A percentile compares a stretch with the other conserved stretches of the same genome.
Conservation (phyloP, 1,140 invertebrate species). For the Hypsibius dujardini region DNA sequence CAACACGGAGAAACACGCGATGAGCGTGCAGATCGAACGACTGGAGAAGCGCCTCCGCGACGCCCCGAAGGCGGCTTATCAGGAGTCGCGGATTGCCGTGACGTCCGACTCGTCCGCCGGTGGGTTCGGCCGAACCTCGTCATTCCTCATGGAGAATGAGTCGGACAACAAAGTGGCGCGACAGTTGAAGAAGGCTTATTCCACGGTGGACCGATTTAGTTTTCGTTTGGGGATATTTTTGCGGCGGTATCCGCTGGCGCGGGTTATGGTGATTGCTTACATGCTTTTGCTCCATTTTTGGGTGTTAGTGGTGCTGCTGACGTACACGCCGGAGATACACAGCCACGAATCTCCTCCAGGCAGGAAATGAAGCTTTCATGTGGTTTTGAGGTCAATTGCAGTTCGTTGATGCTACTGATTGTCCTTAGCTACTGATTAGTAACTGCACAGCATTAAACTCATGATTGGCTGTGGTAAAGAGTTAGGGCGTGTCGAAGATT, state of each 20-base stretch:
- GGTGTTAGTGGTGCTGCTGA: conserved; percentile 49
- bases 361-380: too few species aligned
- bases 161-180: conserved; percentile 56
- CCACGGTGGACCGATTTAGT: conserved; percentile 53
- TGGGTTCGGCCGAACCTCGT: conserved; percentile 31
- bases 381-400: too few species aligned
- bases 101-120: too few species aligned
- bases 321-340: conserved; percentile 48
- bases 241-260: conserved; percentile 55
- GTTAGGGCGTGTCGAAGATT: too few species aligned
- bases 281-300: conserved; percentile 51
- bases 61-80: too few species aligned
- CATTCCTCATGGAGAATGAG: conserved; percentile 52
- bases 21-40: conserved; percentile 56
- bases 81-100: too few species aligned
- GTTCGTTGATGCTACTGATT: too few species aligned
- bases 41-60: conserved; percentile 38
- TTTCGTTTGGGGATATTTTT: conserved; percentile 59
- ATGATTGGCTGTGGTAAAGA: too few species aligned
- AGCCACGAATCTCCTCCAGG: conserved; percentile 20
- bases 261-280: conserved; percentile 57
- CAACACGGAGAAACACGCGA: conserved; percentile 58
- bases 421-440: too few species aligned
- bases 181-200: conserved; percentile 58
- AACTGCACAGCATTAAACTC: too few species aligned